Base-by-base conservation (phyloP, 2,797 vertebrate species). In the Otolemur crassicaudatus region DNA sequence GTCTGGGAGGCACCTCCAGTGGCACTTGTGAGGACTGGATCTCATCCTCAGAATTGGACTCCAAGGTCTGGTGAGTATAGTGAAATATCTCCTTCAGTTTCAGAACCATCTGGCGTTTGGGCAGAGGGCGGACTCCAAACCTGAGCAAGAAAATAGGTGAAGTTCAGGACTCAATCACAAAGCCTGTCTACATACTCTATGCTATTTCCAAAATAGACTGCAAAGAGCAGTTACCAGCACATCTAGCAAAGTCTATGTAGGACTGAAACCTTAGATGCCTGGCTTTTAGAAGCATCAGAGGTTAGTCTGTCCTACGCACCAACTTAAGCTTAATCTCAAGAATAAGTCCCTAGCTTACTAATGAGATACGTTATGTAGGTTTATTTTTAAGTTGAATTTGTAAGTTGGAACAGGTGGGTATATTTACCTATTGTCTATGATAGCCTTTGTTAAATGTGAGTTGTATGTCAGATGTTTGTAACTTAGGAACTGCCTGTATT, bases 61-160 rank as follows among this genome's bases (percentile, higher is more conserved):
- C 99, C 98, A 97, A 73, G 10, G 99, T 98, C 98, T 98, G 99
- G 98, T 99, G 99, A n/a, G 99, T 99, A 97, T 99, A 99, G 95
- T 99, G 99, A 98, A 99, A 99, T 97, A 99, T 99, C 98, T 99
- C 99, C 98, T 99, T 99, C 98, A 99, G 99, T 96, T 99, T 99
- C 92, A 99, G 98, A 94, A 99, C 98, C 99, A 99, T 99, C 98
- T 99, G 99, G 89, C 99, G 99, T 96, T 99, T 99, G 0, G 99
- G 99, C 94, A 99, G 98, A 40, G 99, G 98, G 25, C 99, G 99
- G 53, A 99, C 99, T 7, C 99, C 99, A 53, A 99, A 99, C 91
- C 99, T 99, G 96, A 72, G 87, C 4, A 13, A 60, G 40, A 60
- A 79, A 22, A 83, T 23, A 88, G 75, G 31, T 72, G 27, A 43